Evolutionary conservation across 2,888 invertebrate species (phyloP).

Genomic region (Leptogaster cylindrica): DNA sequence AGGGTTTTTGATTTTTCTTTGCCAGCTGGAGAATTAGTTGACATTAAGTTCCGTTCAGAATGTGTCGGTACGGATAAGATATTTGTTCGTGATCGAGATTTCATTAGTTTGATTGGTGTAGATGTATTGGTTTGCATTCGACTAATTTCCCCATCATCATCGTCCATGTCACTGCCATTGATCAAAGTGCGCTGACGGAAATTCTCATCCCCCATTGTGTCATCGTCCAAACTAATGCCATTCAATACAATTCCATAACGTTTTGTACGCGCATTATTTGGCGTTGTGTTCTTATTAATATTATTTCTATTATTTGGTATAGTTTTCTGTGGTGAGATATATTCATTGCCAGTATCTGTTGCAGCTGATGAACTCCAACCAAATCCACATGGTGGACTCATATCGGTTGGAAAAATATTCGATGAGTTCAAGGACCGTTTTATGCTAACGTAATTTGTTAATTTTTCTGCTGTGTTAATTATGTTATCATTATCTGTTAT

Average conservation of each 20-base stretch:
- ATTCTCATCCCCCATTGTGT: slow-evolving; percentile 40
- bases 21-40: slow-evolving; percentile 48
- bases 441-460: slow-evolving; percentile 25
- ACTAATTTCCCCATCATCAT: slow-evolving; percentile 63
- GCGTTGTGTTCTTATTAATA: slow-evolving; percentile 45
- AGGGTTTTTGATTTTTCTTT: slow-evolving; percentile 68
- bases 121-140: slow-evolving; percentile 62
- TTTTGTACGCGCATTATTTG: slow-evolving; percentile 51
- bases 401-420: slow-evolving; percentile 25
- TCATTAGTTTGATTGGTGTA: slow-evolving; percentile 62
- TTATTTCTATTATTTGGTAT: neutral
- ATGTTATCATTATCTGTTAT: slow-evolving; percentile 56
- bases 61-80: slow-evolving; percentile 66
- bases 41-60: slow-evolving; percentile 39
- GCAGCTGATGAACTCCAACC: slow-evolving; percentile 55
- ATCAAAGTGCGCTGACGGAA: slow-evolving; percentile 46
- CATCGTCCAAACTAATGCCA: slow-evolving; percentile 55
- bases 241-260: slow-evolving; percentile 61
- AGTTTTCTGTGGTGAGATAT: slow-evolving; percentile 1
- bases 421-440: slow-evolving; percentile 23
- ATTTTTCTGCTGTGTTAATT: slow-evolving; percentile 29
- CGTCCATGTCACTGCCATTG: slow-evolving; percentile 61
- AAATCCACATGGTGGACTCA: slow-evolving; percentile 57
- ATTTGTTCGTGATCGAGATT: slow-evolving; percentile 61
- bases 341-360: slow-evolving; percentile 5